Percentiles rank a stretch among this genome's conserved stretches.
These are phyloP conservation scores for Bradynema listronoti DNA, from an alignment of 1,140 invertebrate genomes.

Conservation along the genomic window DNA sequence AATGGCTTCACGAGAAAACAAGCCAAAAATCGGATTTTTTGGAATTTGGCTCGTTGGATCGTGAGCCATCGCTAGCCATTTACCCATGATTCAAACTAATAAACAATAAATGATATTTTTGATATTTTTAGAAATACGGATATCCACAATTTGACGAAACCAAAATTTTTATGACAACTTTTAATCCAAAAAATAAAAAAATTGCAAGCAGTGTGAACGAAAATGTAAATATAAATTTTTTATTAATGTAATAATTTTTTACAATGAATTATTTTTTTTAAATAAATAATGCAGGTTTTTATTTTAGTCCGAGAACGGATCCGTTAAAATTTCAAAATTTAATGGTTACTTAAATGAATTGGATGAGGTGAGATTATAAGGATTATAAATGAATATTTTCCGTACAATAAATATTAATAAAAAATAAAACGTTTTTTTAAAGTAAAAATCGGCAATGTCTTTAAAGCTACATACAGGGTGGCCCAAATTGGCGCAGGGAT, in stretches of 20 bases:
- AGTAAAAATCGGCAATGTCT: too few relatives aligned
- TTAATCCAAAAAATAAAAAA: slow-evolving; percentile 5
- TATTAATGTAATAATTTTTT: not conserved
- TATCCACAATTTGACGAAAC: not conserved
- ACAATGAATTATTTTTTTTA: not conserved
- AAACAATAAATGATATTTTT: too few relatives aligned
- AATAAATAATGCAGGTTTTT: not conserved
- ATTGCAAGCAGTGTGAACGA: slow-evolving; percentile 1
- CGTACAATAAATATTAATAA: too few relatives aligned
- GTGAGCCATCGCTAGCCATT: too few relatives aligned
- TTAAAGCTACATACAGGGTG: too few relatives aligned
- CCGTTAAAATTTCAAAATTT: not conserved
- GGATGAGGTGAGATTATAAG: not conserved
- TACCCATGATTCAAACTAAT: too few relatives aligned
- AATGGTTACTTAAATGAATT: not conserved
- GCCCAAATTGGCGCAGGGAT: too few relatives aligned
- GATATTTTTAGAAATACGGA: slow-evolving; percentile 8
- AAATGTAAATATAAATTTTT: not conserved
- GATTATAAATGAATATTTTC: not conserved
- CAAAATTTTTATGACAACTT: slow-evolving; percentile 9
- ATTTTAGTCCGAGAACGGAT: not conserved
- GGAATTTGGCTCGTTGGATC: too few relatives aligned
- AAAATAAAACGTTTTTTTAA: too few relatives aligned
- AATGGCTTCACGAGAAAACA: too few relatives aligned
- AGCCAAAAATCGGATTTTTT: too few relatives aligned